Evolutionary conservation across 2,797 vertebrate species (phyloP), one percentile per base, ranked within the genome.

Genomic region (Scarus forsteni): DNA sequence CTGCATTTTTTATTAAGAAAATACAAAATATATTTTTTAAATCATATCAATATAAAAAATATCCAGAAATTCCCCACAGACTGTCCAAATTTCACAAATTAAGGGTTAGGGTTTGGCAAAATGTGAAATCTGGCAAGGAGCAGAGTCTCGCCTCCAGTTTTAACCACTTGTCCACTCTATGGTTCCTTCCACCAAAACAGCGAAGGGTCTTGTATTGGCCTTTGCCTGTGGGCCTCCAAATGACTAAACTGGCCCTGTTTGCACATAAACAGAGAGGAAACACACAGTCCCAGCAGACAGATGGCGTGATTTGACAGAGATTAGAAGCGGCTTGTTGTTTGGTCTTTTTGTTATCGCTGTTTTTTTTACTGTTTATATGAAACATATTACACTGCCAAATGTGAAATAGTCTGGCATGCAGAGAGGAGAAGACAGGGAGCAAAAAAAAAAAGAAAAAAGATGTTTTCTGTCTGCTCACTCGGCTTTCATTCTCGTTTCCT

Each of bases 271-370:
- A 66, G 58, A 69, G 36, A 62, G 58, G 73, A 80, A 69, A 71
- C 73, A 70, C 62, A 52, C 53, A 38, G 75, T 79, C 73, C 48
- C 77, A 67, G 76, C 12, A 68, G 85, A 87, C 88, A 90, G 88
- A 86, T 91, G 90, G 84, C 50, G 6, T 54, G 76, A 81, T 88
- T 76, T 80, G 74, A 80, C 78, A 56, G 81, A 80, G 86, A 89
- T 85, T 83, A 88, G 40, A 75, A 46, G 51, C 11, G 66, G 14
- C 79, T 73, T 65, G 74, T 80, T 79, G 83, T 83, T 83, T 80
- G 75, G 67, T 72, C 65, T 82, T 89, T 81, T 81, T 66, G 70
- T 73, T 51, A 19, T 38, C 52, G 66, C 78, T 68, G 51, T 12
- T 66, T 50, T 83, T 83, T 79, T 80, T 72, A 67, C 81, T 84